Percentiles rank a stretch among this genome's conserved stretches.
Evolutionary conservation across 2,113 vertebrate species (phyloP).

Genomic region (Malurus elegans): DNA sequence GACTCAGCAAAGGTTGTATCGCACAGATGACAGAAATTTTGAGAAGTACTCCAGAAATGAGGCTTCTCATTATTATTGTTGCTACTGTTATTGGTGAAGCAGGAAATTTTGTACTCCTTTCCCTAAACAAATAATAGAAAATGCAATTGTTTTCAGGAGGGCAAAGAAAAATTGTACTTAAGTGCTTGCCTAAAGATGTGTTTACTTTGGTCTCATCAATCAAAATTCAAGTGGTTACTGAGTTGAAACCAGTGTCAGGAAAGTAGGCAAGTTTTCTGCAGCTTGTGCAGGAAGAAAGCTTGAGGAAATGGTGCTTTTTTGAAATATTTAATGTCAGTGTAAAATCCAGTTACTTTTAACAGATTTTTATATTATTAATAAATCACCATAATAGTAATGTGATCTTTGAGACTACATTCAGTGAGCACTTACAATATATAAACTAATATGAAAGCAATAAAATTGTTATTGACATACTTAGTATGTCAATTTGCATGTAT

Average conservation of each 20-base stretch:
- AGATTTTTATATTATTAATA: not conserved
- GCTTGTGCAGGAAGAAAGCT: not conserved
- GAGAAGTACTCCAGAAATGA: not conserved
- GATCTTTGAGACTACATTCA: not conserved
- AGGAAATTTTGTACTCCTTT: not conserved
- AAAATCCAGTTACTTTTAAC: not conserved
- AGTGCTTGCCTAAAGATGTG: not conserved
- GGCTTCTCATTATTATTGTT: not conserved
- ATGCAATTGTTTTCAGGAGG: not conserved
- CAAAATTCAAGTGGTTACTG: not conserved
- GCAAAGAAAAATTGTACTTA: not conserved
- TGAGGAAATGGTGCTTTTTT: not conserved
- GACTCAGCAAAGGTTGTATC: not conserved
- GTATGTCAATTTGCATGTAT: not conserved
- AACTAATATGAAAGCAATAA: not conserved
- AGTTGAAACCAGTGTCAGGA: not conserved
- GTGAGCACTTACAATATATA: not conserved
- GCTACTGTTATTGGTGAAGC: not conserved
- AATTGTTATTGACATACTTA: not conserved
- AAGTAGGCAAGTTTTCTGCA: not conserved
- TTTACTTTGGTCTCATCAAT: not conserved
- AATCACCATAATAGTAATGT: not conserved
- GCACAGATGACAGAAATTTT: not conserved
- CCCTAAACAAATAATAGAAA: not conserved
- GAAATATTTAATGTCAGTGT: not conserved